These are phyloP conservation scores for Hydropsyche tenuis DNA, from an alignment of 1,140 invertebrate genomes.

Conservation along the genomic window DNA sequence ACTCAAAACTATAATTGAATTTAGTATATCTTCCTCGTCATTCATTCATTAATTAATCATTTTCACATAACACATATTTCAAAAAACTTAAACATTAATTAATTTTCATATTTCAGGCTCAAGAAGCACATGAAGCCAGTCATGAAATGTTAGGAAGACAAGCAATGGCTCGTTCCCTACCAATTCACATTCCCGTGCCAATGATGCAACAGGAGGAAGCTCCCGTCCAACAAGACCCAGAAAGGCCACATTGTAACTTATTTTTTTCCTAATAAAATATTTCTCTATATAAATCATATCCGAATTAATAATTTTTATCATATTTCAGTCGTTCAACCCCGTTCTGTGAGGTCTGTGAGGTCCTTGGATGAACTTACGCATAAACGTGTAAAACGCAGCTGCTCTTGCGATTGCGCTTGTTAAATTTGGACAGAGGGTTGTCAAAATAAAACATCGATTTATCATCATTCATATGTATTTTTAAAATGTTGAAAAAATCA, in stretches of 20 bases:
- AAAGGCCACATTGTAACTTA: constrained; percentile 68
- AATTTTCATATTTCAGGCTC: constrained; percentile 49
- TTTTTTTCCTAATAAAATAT: neutral
- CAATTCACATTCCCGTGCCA: constrained; percentile 63
- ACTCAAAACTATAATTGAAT: too few species aligned
- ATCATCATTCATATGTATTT: neutral
- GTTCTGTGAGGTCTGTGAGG: constrained; percentile 60
- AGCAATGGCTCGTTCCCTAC: constrained; percentile 60
- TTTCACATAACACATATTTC: too few species aligned
- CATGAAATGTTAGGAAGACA: constrained; percentile 61
- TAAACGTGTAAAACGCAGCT: constrained; percentile 66
- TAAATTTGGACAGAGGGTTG: constrained; percentile 51
- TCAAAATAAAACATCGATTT: neutral
- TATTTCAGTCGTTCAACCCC: constrained; percentile 68
- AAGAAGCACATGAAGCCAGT: constrained; percentile 54
- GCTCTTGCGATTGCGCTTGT: constrained; percentile 68
- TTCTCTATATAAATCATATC: neutral
- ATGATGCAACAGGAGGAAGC: constrained; percentile 61
- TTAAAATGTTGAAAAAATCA: neutral
- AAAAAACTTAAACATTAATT: too few species aligned
- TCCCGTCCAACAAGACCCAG: constrained; percentile 53
- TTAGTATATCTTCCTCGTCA: too few species aligned
- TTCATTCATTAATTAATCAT: too few species aligned
- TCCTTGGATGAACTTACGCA: constrained; percentile 54
- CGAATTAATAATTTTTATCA: constrained; percentile 3